A percentile compares a stretch with the other conserved stretches of the same genome.
Evolutionary conservation across 2,797 vertebrate species (phyloP).

Genomic region (Rhyacichthys aspro): DNA sequence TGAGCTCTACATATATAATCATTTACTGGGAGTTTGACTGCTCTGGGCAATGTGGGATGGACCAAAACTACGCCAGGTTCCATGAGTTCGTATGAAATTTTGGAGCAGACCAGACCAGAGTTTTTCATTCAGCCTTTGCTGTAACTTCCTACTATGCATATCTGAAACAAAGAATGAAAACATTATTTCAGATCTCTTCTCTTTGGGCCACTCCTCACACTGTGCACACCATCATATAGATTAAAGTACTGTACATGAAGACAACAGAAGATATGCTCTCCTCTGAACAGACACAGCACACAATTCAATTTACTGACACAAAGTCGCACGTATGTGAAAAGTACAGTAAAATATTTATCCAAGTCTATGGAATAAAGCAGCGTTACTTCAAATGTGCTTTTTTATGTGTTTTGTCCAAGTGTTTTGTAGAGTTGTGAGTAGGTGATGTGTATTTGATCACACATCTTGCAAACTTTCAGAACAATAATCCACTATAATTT

Average conservation of each 20-base stretch:
- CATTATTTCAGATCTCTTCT: constrained; percentile 90
- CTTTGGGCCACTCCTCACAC: constrained; percentile 84
- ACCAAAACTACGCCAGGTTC: constrained; percentile 85
- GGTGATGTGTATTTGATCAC: too few species aligned
- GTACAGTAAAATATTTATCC: too few species aligned
- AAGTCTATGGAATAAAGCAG: not conserved
- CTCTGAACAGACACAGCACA: constrained; percentile 35
- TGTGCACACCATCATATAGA: constrained; percentile 59
- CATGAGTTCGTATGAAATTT: constrained; percentile 84
- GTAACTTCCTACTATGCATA: constrained; percentile 87
- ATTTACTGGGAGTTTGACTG: constrained; percentile 80
- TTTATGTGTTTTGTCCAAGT: not conserved
- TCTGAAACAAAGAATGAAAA: constrained; percentile 89
- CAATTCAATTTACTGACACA: constrained; percentile 44
- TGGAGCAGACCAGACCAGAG: constrained; percentile 79
- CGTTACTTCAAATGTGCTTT: too few species aligned
- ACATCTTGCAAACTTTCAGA: too few species aligned
- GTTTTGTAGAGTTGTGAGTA: too few species aligned
- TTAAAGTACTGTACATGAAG: constrained; percentile 48
- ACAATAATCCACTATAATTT: not conserved
- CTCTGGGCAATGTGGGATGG: constrained; percentile 80
- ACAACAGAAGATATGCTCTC: constrained; percentile 49
- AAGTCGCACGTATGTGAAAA: not conserved
- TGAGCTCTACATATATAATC: constrained; percentile 67
- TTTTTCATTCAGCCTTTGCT: constrained; percentile 87